phyloP scores from a whole-genome alignment of 1,140 invertebrate species.

The Habropoda laboriosa region DNA sequence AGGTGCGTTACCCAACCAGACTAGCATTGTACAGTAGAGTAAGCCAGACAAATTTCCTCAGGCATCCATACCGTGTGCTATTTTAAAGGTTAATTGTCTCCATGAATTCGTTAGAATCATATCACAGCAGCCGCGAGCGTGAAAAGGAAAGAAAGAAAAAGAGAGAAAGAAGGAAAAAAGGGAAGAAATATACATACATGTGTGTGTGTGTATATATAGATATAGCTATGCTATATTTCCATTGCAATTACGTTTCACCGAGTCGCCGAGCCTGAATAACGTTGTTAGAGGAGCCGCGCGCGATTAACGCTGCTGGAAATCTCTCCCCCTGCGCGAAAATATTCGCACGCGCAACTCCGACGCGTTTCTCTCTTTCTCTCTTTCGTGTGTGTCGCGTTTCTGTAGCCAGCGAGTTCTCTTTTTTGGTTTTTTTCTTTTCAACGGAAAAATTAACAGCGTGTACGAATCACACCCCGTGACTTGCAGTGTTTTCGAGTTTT shows the following conservation, averaged over 20 bases:
- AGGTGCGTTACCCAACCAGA: too few relatives aligned
- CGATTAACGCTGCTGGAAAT: neutral
- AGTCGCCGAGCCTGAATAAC: neutral
- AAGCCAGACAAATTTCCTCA: constrained; percentile 13
- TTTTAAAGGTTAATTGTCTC: constrained; percentile 37
- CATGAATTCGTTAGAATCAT: constrained; percentile 31
- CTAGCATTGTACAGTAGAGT: too few relatives aligned
- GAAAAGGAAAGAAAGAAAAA: neutral
- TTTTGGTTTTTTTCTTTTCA: too few relatives aligned
- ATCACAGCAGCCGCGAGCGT: constrained; percentile 39
- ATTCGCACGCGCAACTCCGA: too few relatives aligned
- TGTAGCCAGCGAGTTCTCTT: too few relatives aligned
- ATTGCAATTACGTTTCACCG: neutral
- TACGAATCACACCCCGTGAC: too few relatives aligned
- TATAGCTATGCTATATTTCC: neutral
- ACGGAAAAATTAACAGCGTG: too few relatives aligned
- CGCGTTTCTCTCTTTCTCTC: too few relatives aligned
- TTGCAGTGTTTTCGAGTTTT: too few relatives aligned
- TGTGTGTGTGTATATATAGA: too few relatives aligned
- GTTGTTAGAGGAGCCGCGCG: neutral
- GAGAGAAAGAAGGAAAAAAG: neutral
- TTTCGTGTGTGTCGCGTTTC: too few relatives aligned
- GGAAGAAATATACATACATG: neutral
- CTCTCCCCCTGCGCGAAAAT: neutral
- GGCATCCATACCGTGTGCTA: constrained; percentile 18